Evolutionary conservation across 2,113 vertebrate species (phyloP).

Genomic region (Thinocorus orbignyianus): DNA sequence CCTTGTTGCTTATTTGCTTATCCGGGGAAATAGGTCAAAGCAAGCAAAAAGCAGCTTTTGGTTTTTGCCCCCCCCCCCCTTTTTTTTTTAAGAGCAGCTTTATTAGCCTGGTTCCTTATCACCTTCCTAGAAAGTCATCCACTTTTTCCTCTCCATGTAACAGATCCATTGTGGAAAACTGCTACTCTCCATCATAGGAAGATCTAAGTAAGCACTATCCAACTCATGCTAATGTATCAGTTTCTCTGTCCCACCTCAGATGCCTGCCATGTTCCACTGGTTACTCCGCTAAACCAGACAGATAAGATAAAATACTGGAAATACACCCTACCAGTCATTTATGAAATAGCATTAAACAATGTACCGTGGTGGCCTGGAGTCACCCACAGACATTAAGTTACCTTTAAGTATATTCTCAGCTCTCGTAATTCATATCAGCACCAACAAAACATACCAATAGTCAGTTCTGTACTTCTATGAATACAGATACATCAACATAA

Average conservation of each 20-base stretch:
- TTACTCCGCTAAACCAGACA: conserved; percentile 21
- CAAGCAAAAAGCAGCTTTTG: neutral
- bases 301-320: neutral
- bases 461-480: neutral
- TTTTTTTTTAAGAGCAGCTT: neutral
- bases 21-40: neutral
- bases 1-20: neutral
- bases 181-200: neutral
- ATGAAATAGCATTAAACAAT: conserved; percentile 24
- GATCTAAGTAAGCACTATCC: conserved; percentile 1
- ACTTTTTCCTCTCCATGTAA: neutral
- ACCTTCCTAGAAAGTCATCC: neutral
- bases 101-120: neutral
- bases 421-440: neutral
- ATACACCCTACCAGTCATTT: neutral
- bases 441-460: neutral
- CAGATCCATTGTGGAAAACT: neutral
- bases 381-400: neutral
- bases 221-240: neutral
- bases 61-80: too few species aligned
- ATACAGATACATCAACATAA: neutral
- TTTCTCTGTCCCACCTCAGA: conserved; percentile 1
- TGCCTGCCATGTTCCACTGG: neutral
- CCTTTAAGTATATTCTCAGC: neutral
- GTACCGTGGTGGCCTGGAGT: neutral